phyloP scores from a whole-genome alignment of 2,113 vertebrate species.

The Ophiodon elongatus region DNA sequence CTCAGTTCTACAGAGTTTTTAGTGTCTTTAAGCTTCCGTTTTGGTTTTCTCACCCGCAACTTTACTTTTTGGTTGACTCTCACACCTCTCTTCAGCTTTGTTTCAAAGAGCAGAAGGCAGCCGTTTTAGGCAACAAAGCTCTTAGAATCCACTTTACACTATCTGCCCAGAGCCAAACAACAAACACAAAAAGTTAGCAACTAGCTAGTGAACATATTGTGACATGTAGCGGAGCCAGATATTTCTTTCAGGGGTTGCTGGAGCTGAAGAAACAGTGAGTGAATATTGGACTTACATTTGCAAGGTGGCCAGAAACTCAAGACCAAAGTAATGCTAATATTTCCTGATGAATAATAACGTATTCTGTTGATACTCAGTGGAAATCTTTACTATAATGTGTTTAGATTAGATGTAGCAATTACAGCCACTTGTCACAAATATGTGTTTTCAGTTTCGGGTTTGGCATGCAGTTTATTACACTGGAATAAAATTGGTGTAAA shows the following conservation, averaged over 20 bases:
- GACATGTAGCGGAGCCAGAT: not conserved
- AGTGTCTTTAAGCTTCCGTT: not conserved
- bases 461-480: not conserved
- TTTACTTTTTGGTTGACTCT: not conserved
- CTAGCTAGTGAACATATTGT: not conserved
- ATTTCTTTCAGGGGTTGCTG: not conserved
- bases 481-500: not conserved
- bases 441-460: not conserved
- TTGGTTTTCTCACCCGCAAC: not conserved
- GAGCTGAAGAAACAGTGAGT: not conserved
- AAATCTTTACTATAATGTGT: not conserved
- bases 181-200: not conserved
- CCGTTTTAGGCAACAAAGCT: too few relatives aligned
- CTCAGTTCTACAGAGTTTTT: not conserved
- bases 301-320: not conserved
- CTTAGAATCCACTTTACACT: not conserved
- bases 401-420: not conserved
- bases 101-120: too few relatives aligned
- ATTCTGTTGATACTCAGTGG: not conserved
- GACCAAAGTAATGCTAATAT: not conserved
- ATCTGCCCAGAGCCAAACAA: not conserved
- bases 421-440: not conserved
- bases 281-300: not conserved
- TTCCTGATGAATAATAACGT: not conserved
- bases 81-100: not conserved